Evolutionary conservation across 1,140 invertebrate genomes (phyloP), one percentile per base, ranked within the genome.

Genomic region (Aradophagus sp.): DNA sequence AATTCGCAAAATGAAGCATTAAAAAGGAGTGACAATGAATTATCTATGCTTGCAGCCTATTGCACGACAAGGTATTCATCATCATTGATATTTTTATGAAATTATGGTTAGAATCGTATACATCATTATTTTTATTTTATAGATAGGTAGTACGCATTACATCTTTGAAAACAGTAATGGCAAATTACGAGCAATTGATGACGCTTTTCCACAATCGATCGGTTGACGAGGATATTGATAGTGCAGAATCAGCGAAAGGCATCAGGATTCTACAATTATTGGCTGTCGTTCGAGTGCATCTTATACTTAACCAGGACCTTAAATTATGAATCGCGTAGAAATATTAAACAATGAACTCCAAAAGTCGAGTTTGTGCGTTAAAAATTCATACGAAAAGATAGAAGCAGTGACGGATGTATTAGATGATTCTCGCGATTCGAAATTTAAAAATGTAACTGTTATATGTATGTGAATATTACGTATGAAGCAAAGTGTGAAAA

Each of bases 261-360:
- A 27, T 42, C 34, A 13, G 63, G 63, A 6, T 59, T 68, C 48
- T 41, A 27, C n/a, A 31, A 58, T 23, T 20, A 36, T 23, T 23
- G 50, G 45, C 36, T 47, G 15, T 42, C 42, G 8, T 68, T 52
- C 20, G 63, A 68, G 4, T 68, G 34, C 15, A 29, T 59, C n/a
- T 68, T 68, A 12, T 34, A 41, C 12, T 36, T 50, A 36, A 59
- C 38, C 13, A 19, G 36, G 32, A 53, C 61, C 15, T 61, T 68
- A 14, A 41, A 59, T 34, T 23, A 23, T 23, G 8, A 23, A 55
- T 53, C 41, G 20, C 13, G 41, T 62, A 23, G 66, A 69, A 50
- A 42, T 62, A 27, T 55, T 62, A 17, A 69, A 69, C 34, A 53
- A 48, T n/a, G 56, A 55, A 29, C 42, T 69, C 35, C 56, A 69